phyloP scores from a whole-genome alignment of 2,113 vertebrate genomes.

The Aegithalos caudatus region DNA sequence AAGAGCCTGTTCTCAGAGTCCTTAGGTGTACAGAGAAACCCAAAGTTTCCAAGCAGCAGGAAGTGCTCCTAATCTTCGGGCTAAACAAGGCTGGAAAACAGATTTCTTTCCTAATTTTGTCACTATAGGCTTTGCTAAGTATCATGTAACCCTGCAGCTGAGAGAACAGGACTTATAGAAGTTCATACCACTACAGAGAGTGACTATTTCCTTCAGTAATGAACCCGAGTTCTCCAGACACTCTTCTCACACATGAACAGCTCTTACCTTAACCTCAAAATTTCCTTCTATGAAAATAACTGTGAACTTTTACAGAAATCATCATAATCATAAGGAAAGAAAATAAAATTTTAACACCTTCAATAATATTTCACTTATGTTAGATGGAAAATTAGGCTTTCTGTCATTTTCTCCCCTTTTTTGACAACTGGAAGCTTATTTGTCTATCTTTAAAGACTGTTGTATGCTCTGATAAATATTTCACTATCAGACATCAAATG shows the following conservation, averaged over 20 bases:
- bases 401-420: neutral
- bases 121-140: neutral
- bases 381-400: neutral
- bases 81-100: neutral
- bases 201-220: neutral
- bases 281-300: neutral
- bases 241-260: neutral
- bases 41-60: neutral
- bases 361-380: neutral
- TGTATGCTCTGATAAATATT: neutral
- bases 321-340: neutral
- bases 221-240: neutral
- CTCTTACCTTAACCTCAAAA: neutral
- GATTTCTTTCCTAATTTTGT: neutral
- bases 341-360: neutral
- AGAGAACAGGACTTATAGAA: neutral
- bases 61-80: neutral
- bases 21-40: fast-evolving
- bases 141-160: neutral
- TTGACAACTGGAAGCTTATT: neutral
- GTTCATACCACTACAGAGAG: neutral
- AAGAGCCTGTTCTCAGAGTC: neutral
- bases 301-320: neutral
- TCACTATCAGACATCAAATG: neutral
- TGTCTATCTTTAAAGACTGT: neutral